phyloP scores from a whole-genome alignment of 2,888 invertebrate species.

The Meteorus cinctellus region DNA sequence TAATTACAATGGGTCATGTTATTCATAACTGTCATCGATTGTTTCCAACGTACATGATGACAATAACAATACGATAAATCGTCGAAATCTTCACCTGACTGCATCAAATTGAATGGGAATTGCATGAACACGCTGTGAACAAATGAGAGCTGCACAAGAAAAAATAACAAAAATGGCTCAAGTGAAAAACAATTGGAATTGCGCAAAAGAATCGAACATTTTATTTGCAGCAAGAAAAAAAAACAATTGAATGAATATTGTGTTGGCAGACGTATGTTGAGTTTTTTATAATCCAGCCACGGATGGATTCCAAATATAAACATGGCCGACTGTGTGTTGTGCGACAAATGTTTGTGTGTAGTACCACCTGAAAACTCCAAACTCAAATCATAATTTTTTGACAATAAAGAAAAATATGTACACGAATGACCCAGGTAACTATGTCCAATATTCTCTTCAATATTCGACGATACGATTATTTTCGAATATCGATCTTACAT shows the following conservation, averaged over 20 bases:
- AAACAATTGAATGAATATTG: constrained; percentile 3
- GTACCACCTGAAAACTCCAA: constrained; percentile 54
- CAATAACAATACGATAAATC: neutral
- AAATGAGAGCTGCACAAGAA: neutral
- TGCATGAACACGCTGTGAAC: neutral
- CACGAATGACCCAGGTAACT: constrained; percentile 63
- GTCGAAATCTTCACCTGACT: neutral
- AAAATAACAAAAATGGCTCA: neutral
- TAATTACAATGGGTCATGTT: neutral
- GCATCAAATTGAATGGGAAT: constrained; percentile 11
- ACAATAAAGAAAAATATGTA: constrained; percentile 58
- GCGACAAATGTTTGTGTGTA: constrained; percentile 63
- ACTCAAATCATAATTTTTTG: constrained; percentile 54
- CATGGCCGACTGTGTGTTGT: constrained; percentile 70
- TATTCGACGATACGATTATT: neutral
- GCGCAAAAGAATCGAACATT: neutral
- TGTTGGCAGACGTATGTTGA: constrained; percentile 5
- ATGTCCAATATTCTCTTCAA: constrained; percentile 24
- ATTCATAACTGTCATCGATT: neutral
- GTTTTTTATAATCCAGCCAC: constrained; percentile 33
- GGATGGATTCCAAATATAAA: constrained; percentile 60
- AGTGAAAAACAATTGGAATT: constrained; percentile 5
- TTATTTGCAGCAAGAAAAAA: neutral
- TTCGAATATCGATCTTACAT: neutral
- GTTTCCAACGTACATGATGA: neutral